Evolutionary conservation across 1,140 invertebrate species (phyloP).

Genomic region (Diorhabda carinulata): DNA sequence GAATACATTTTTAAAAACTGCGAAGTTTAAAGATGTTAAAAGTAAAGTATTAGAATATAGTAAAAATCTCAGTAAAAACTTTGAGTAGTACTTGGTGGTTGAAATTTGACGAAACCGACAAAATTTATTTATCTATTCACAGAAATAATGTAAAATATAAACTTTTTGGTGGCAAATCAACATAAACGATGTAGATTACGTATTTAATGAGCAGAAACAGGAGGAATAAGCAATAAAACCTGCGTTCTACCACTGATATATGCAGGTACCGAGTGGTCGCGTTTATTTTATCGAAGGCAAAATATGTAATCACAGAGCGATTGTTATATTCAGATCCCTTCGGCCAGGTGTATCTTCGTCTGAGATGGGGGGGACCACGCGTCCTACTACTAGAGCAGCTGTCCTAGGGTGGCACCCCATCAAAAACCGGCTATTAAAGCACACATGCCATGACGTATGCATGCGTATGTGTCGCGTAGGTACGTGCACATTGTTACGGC

Average conservation of each 20-base stretch:
- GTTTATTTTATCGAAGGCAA: conserved; percentile 20
- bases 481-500: conserved; percentile 33
- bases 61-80: no score
- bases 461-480: conserved; percentile 40
- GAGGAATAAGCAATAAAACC: neutral
- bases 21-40: no score
- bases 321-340: conserved; percentile 26
- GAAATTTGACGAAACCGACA: no score
- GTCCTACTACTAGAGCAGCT: conserved; percentile 31
- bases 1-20: no score
- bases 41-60: no score
- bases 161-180: no score
- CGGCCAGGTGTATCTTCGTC: conserved; percentile 33
- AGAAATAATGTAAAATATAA: no score
- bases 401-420: conserved; percentile 36
- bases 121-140: no score
- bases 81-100: no score
- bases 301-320: conserved; percentile 38
- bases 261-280: conserved; percentile 16
- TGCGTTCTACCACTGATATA: conserved; percentile 12
- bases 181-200: no score
- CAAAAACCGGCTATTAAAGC: conserved; percentile 25
- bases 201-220: neutral
- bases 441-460: conserved; percentile 43
- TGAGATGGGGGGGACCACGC: conserved; percentile 36